These are phyloP conservation scores for Tragelaphus strepsiceros DNA, from an alignment of 2,113 vertebrate genomes.

Conservation along the genomic window DNA sequence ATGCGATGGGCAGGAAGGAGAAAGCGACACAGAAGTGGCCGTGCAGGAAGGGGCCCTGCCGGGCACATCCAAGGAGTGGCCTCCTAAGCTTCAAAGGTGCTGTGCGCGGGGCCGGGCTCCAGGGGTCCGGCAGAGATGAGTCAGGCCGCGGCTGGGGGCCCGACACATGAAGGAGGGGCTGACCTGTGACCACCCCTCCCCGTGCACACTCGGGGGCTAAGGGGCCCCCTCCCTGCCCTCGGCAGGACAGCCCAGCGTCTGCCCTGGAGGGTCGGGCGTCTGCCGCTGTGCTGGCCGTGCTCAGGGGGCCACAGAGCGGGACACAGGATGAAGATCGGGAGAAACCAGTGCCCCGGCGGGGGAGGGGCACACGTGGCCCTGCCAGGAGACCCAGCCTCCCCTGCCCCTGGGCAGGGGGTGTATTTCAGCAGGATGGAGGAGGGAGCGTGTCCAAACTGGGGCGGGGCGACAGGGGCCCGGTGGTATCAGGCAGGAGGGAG, in stretches of 20 bases:
- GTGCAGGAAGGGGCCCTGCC: not conserved
- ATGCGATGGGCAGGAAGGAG: not conserved
- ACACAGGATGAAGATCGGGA: not conserved
- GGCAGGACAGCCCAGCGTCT: not conserved
- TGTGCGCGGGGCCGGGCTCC: not conserved
- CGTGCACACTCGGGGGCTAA: not conserved
- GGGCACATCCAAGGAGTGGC: not conserved
- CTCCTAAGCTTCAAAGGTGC: constrained; percentile 24
- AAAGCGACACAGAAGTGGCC: not conserved
- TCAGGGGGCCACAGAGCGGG: not conserved
- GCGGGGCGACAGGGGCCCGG: not conserved
- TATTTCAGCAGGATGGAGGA: not conserved
- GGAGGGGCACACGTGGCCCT: not conserved
- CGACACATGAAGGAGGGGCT: not conserved
- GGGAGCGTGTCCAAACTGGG: not conserved
- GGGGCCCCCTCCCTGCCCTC: not conserved
- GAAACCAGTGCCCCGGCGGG: not conserved
- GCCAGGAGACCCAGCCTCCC: not conserved
- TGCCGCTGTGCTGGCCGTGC: not conserved
- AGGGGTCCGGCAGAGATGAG: not conserved
- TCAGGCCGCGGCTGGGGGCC: not conserved
- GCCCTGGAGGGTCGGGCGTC: not conserved
- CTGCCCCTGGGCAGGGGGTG: not conserved
- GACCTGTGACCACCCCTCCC: not conserved
- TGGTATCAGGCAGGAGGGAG: not conserved